Evolutionary conservation across 2,888 invertebrate species (phyloP), one percentile per base, ranked within the genome.

Genomic region (Volucella bombylans): DNA sequence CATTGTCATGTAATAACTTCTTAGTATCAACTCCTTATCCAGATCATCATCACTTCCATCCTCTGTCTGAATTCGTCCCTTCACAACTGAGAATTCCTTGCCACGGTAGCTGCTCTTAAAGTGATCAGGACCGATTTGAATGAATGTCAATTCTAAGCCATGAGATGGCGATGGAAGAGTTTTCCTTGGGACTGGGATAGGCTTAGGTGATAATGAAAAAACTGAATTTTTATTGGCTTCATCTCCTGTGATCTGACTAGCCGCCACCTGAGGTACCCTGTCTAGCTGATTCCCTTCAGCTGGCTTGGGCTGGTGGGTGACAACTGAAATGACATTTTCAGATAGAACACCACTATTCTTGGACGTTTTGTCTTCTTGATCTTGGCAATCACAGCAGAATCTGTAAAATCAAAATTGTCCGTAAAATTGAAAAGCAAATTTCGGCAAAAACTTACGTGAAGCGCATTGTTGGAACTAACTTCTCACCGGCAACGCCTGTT

Each of bases 291-390:
- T 69, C n/a, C 47, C 23, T 23, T 81, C 50, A 8, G 1, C n/a
- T 11, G 55, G 12, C 9, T 68, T 68, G 10, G 80, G 80, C n/a
- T 81, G 69, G 8, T 69, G 49, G 10, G 31, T 73, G n/a, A 79
- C 31, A 47, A 76, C 52, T 1, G 45, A 45, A 52, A 43, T 10
- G 43, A 41, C 10, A 50, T n/a, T 14, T 8, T 1, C 41, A 10
- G 50, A 14, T 15, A 39, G 0, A 15, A 8, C 1, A 23, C 11
- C 50, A 11, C 14, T 14, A 49, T 49, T 49, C n/a, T 8, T 49
- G 14, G 49, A 14, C 41, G 0, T 15, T 68, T 68, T 0, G 10
- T 8, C 41, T 55, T 47, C 11, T 39, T 62, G 0, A 38, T 43
- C 73, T 64, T 61, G 52, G 15, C 82, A 65, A 50, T 71, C 59